phyloP scores from a whole-genome alignment of 2,113 vertebrate genomes.

The Chroicocephalus ridibundus region DNA sequence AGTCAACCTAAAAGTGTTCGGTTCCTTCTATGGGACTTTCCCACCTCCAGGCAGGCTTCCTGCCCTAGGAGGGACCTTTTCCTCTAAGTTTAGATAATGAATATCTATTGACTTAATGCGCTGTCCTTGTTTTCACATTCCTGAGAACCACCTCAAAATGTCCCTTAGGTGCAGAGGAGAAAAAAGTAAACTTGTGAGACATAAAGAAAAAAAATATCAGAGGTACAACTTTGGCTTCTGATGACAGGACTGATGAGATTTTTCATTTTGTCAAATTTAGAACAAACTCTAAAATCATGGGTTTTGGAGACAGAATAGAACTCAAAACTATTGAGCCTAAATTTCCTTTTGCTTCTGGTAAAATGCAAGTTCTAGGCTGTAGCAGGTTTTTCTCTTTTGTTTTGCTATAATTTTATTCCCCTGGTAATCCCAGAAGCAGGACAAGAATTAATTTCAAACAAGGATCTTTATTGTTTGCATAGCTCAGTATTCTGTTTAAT shows the following conservation, averaged over 20 bases:
- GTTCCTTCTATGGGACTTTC: not conserved
- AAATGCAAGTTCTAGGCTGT: conserved; percentile 39
- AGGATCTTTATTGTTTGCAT: conserved; percentile 55
- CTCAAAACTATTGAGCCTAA: conserved; percentile 1
- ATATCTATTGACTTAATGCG: not conserved
- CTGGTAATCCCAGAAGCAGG: conserved; percentile 57
- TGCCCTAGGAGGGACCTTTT: not conserved
- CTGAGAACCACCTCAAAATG: not conserved
- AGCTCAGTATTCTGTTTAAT: conserved; percentile 47
- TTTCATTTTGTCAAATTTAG: conserved; percentile 38
- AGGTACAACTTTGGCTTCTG: not conserved
- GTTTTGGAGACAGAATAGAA: conserved; percentile 11
- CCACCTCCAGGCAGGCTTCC: not conserved
- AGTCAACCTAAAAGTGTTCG: not conserved
- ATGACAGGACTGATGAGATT: not conserved
- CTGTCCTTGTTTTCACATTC: not conserved
- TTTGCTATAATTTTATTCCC: conserved; percentile 57
- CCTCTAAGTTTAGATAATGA: not conserved
- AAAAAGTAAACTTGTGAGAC: not conserved
- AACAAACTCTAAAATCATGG: not conserved
- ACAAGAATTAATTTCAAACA: conserved; percentile 59
- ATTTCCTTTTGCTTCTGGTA: conserved; percentile 44
- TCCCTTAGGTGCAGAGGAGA: not conserved
- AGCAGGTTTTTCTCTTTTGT: conserved; percentile 48
- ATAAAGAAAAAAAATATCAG: not conserved